Base-by-base conservation (phyloP, 2,888 invertebrate species). In the Xiphydria camelus region DNA sequence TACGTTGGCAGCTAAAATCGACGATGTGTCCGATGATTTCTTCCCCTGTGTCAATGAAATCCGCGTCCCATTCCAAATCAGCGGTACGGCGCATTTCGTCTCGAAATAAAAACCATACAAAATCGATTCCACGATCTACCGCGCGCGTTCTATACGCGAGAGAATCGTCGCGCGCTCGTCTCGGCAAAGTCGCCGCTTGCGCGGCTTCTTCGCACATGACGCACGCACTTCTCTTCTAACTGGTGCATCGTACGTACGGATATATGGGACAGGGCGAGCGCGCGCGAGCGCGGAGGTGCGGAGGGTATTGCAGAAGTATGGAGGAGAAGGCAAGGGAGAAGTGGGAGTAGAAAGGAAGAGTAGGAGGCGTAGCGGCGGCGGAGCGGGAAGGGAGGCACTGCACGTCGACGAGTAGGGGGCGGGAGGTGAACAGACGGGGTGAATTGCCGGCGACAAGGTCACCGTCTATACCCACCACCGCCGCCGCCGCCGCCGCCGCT, bases 381-480 rank as follows among this genome's bases (percentile, higher is more conserved):
- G 48, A 47, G 47, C 43, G 34, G 37, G 42, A 36, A 35, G 40
- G 23, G 25, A 21, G 26, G 35, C 14, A 15, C 14, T 37, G 19
- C 15, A 36, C 12, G 32, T 25, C 20, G 38, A 26, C 19, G 43
- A 34, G 12, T 10, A 49, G 45, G 55, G 50, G 56, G 50, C 35
- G 50, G 62, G 62, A 64, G 58, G 56, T n/a, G n/a, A n/a, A n/a
- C 65, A 66, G 66, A 70, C 71, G 69, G 73, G 70, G 71, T 72
- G 73, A 70, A 73, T 71, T 68, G 68, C 70, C 70, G 70, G 60
- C 70, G 69, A 71, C 70, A 70, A 71, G 70, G 70, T 71, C 70
- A 71, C 66, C 68, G 67, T 69, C 67, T 69, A 65, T 65, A 67
- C 66, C 58, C 59, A 26, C 12, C 10, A 14, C 26, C 26, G 10